phyloP scores from a whole-genome alignment of 2,797 vertebrate genomes.

The Takifugu ocellatus region DNA sequence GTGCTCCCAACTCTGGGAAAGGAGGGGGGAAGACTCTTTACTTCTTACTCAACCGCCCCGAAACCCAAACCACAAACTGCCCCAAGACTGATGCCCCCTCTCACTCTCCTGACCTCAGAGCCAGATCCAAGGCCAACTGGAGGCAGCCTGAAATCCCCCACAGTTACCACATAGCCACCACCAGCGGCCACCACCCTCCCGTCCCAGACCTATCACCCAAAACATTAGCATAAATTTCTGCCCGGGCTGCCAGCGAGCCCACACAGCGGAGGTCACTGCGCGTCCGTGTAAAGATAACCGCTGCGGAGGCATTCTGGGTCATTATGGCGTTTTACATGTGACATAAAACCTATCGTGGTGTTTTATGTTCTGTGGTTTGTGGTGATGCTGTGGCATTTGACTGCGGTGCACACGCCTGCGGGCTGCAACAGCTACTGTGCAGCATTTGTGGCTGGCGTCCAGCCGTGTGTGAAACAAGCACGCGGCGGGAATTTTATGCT shows the following conservation, averaged over 20 bases:
- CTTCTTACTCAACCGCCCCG: slow-evolving; percentile 20
- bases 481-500: too few relatives aligned
- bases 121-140: slow-evolving; percentile 59
- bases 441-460: slow-evolving; percentile 49
- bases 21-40: slow-evolving; percentile 19
- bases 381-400: slow-evolving; percentile 55
- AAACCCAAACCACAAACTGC: slow-evolving; percentile 59
- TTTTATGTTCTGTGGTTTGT: slow-evolving; percentile 71
- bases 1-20: slow-evolving; percentile 30
- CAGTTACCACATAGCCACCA: slow-evolving; percentile 57
- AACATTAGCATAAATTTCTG: slow-evolving; percentile 69
- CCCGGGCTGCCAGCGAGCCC: slow-evolving; percentile 60
- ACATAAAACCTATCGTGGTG: slow-evolving; percentile 66
- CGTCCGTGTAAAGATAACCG: slow-evolving; percentile 60
- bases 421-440: slow-evolving; percentile 49
- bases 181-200: slow-evolving; percentile 53
- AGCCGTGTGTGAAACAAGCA: slow-evolving; percentile 40
- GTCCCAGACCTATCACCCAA: slow-evolving; percentile 70
- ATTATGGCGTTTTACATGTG: slow-evolving; percentile 65
- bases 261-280: slow-evolving; percentile 40
- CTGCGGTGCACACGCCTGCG: slow-evolving; percentile 45
- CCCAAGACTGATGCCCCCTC: slow-evolving; percentile 58
- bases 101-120: slow-evolving; percentile 60
- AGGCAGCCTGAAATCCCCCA: slow-evolving; percentile 59
- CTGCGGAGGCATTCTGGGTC: slow-evolving; percentile 42